Evolutionary conservation across 2,888 invertebrate species (phyloP).

Genomic region (Tenthredo distinguenda): DNA sequence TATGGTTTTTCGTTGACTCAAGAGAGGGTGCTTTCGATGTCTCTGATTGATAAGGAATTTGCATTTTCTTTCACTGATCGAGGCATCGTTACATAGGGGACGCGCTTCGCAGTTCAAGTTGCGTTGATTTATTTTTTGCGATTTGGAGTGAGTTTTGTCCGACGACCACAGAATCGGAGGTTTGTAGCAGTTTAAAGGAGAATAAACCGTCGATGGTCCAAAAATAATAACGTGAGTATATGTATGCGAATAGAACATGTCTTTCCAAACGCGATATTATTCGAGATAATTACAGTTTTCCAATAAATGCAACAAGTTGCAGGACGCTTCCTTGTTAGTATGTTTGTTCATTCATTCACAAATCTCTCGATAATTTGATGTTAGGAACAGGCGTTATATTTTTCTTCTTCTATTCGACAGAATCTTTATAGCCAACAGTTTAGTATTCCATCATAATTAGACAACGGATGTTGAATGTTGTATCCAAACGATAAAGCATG

Average conservation of each 20-base stretch:
- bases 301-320: conserved; percentile 32
- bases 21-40: conserved; percentile 36
- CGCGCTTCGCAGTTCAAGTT: background rate
- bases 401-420: background rate
- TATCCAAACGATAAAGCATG: background rate
- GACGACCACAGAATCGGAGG: background rate
- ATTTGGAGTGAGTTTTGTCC: conserved; percentile 7
- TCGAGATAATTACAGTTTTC: background rate
- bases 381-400: background rate
- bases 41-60: background rate
- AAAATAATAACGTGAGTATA: background rate
- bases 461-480: background rate
- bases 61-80: conserved; percentile 2
- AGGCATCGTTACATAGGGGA: background rate
- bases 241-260: background rate
- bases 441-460: background rate
- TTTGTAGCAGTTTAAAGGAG: background rate
- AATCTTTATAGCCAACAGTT: background rate
- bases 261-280: background rate
- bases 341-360: background rate
- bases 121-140: background rate
- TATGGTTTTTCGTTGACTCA: conserved; percentile 31
- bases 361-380: background rate
- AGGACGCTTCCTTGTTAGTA: conserved; percentile 26
- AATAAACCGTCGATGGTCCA: background rate